These are phyloP conservation scores for Antedon bifida DNA, from an alignment of 35 echinoderm and acorn worm species.

Conservation along the genomic window DNA sequence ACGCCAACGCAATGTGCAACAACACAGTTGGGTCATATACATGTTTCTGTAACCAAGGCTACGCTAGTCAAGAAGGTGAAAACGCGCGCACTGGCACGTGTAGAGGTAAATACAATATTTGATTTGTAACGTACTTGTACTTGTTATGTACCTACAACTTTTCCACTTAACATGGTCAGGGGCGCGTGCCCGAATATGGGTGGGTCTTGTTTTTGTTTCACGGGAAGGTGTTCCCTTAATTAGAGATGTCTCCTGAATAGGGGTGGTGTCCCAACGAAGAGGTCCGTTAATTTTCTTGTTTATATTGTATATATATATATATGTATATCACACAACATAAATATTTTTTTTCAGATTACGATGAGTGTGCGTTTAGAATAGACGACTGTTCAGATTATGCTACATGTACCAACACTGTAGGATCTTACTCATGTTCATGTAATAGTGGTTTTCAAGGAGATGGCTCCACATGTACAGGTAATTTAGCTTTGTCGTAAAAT, in stretches of 20 bases:
- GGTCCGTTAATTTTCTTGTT: too few species aligned
- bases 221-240: too few species aligned
- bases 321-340: too few species aligned
- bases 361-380: conserved; percentile 46
- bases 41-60: conserved; percentile 52
- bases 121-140: too few species aligned
- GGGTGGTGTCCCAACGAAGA: too few species aligned
- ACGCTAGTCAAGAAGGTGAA: conserved; percentile 23
- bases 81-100: conserved; percentile 23
- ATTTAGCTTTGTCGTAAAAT: background rate
- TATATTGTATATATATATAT: too few species aligned
- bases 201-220: too few species aligned
- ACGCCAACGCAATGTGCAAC: conserved; percentile 19
- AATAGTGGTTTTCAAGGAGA: conserved; percentile 21
- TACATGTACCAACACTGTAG: conserved; percentile 18
- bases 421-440: conserved; percentile 24
- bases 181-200: too few species aligned
- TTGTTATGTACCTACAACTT: too few species aligned
- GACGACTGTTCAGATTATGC: conserved; percentile 21
- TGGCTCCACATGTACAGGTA: background rate
- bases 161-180: too few species aligned
- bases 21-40: conserved; percentile 45
- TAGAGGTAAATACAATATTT: conserved; percentile 18
- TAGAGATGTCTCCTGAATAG: too few species aligned
- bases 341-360: background rate